Conservation (phyloP, 2,888 invertebrate species). For the Andrena praecox region DNA sequence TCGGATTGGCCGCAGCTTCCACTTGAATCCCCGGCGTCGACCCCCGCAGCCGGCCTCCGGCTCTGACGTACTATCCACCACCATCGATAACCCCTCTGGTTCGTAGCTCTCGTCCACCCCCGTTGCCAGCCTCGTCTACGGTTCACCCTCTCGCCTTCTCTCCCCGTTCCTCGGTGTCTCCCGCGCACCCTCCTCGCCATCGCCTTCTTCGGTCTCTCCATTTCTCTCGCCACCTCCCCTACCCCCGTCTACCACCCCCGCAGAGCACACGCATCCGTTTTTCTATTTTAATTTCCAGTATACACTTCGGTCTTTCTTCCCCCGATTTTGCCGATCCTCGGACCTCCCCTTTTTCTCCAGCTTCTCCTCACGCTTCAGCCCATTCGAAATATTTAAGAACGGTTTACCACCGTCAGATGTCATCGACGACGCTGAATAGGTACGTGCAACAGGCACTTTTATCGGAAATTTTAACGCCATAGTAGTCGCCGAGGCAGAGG, state of each 20-base stretch:
- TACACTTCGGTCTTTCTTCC: too few species aligned
- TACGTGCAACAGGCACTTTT: background rate
- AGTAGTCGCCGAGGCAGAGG: background rate
- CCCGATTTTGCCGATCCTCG: too few species aligned
- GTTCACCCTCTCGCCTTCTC: conserved; percentile 44
- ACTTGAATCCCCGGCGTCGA: conserved; percentile 80
- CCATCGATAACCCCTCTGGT: conserved; percentile 81
- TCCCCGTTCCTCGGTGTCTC: conserved; percentile 18
- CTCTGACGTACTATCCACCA: conserved; percentile 78
- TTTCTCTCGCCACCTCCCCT: background rate
- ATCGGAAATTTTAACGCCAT: background rate
- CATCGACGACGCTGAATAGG: too few species aligned
- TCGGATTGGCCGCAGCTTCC: conserved; percentile 84
- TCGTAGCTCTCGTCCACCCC: conserved; percentile 67
- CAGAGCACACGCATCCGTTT: background rate
- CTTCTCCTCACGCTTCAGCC: too few species aligned
- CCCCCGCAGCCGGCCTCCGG: conserved; percentile 69
- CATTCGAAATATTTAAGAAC: too few species aligned
- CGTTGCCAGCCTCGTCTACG: conserved; percentile 50
- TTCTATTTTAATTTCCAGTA: too few species aligned
- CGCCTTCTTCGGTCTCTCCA: background rate
- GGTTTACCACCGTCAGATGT: too few species aligned
- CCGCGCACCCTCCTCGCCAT: background rate
- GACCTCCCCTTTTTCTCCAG: too few species aligned
- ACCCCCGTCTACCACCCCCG: conserved; percentile 1